Base-by-base conservation (phyloP, 1,140 invertebrate species). In the Brevipalpus yothersi region DNA sequence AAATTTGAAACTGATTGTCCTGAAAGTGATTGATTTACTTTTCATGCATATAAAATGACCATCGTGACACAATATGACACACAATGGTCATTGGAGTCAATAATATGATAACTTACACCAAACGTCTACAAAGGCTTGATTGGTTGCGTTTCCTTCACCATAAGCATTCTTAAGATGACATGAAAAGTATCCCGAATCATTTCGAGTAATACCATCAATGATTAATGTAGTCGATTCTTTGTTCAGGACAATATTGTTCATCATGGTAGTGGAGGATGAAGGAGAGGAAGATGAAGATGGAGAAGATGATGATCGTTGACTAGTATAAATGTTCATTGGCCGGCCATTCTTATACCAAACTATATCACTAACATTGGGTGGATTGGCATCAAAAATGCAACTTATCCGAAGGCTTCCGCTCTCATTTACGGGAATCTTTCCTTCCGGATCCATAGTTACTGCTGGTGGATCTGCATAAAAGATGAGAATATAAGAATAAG, bases 91-190 rank as follows among this genome's bases (percentile, higher is more conserved):
- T 45, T 45, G 43, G 43, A 58, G 31, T 40, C 10, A 31, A 31
- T 31, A 31, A 31, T 31, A 31, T 31, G 31, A 31, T 31, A 21
- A 65, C 67, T 66, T 59, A 67, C 67, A 67, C 0, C 63, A 49
- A 39, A 67, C 66, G 58, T 67, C 62, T 1, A 67, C 47, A 13
- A 63, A 43, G 1, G 63, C 49, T 13, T 47, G 39, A 1, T 61
- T 67, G n/a, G 62, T 61, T 4, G 66, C 65, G 47, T 66, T 66
- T 1, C 61, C 63, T 55, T 54, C 63, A 12, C 70, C 72, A 53
- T 67, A 67, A 2, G 65, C 61, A 58, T 69, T 69, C 40, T 61
- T 58, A 9, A 68, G 60, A 15, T 63, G 63, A 49, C 67, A 68
- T 5, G 60, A 64, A 60, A 66, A 67, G 10, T 60, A 56, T 39